Percentiles rank a stretch among this genome's conserved stretches.
Conservation (phyloP, 2,888 invertebrate species). For the Malachius bipustulatus region DNA sequence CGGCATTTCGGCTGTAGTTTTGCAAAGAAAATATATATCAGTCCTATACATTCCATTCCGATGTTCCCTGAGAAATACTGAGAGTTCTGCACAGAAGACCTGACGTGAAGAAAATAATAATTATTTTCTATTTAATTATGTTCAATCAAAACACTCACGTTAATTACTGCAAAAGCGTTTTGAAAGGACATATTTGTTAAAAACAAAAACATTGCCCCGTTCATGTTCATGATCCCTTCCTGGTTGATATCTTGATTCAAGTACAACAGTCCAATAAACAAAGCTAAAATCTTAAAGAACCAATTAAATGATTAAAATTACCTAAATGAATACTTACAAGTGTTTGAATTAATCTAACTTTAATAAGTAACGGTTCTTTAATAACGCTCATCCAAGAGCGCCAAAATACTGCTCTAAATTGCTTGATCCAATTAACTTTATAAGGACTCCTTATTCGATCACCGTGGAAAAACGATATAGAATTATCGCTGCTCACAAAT, state of each 20-base stretch:
- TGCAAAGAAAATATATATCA: slow-evolving; percentile 83
- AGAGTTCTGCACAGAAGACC: slow-evolving; percentile 84
- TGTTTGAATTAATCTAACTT: slow-evolving; percentile 79
- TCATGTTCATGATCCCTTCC: slow-evolving; percentile 88
- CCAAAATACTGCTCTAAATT: slow-evolving; percentile 83
- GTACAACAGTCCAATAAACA: slow-evolving; percentile 82
- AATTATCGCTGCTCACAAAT: no score
- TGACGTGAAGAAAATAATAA: slow-evolving; percentile 31
- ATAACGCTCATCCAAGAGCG: slow-evolving; percentile 79
- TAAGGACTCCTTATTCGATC: slow-evolving; percentile 45
- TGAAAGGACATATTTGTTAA: slow-evolving; percentile 89
- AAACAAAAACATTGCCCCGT: slow-evolving; percentile 82
- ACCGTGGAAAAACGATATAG: no score
- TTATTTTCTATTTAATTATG: slow-evolving; percentile 1
- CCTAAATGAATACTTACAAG: slow-evolving; percentile 52
- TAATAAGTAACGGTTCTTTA: slow-evolving; percentile 82
- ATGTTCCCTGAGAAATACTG: slow-evolving; percentile 80
- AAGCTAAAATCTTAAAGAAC: slow-evolving; percentile 64
- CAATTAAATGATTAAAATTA: background rate
- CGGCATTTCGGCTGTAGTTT: slow-evolving; percentile 81
- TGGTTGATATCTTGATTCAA: slow-evolving; percentile 70
- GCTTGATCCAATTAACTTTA: slow-evolving; percentile 77
- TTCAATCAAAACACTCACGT: slow-evolving; percentile 50
- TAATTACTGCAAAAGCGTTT: slow-evolving; percentile 88
- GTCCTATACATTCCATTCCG: slow-evolving; percentile 83